phyloP scores from a whole-genome alignment of 2,797 vertebrate genomes.

The Clarias laeviceps region DNA sequence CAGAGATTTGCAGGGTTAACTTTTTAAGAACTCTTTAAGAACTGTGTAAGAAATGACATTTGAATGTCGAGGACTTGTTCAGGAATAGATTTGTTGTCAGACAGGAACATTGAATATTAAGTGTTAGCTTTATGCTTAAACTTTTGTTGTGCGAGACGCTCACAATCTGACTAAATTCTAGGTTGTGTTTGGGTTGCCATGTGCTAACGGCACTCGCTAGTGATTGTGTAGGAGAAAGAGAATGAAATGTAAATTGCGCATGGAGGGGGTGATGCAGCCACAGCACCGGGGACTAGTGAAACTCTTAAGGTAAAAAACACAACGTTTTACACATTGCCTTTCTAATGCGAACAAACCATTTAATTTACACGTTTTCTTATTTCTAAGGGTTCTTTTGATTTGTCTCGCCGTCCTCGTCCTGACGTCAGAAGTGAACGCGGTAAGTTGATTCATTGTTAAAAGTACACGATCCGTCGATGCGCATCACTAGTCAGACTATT shows the following conservation, averaged over 20 bases:
- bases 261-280: conserved; percentile 68
- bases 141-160: background rate
- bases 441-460: conserved; percentile 65
- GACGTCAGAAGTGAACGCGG: conserved; percentile 67
- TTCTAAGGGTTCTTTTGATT: conserved; percentile 71
- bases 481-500: background rate
- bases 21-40: background rate
- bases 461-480: background rate
- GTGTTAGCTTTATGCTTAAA: background rate
- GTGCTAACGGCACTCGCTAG: conserved; percentile 61
- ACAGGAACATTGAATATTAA: background rate
- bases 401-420: conserved; percentile 66
- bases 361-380: background rate
- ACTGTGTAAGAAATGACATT: background rate
- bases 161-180: background rate
- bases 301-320: conserved; percentile 61
- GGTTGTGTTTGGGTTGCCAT: conserved; percentile 56
- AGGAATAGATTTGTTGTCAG: background rate
- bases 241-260: conserved; percentile 63
- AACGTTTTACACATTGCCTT: background rate
- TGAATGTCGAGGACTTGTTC: background rate
- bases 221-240: conserved; percentile 47
- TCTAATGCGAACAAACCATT: background rate
- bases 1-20: background rate
- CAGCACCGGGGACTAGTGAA: conserved; percentile 50